Evolutionary conservation across 2,113 vertebrate species (phyloP).

Genomic region (Budorcas taxicolor): DNA sequence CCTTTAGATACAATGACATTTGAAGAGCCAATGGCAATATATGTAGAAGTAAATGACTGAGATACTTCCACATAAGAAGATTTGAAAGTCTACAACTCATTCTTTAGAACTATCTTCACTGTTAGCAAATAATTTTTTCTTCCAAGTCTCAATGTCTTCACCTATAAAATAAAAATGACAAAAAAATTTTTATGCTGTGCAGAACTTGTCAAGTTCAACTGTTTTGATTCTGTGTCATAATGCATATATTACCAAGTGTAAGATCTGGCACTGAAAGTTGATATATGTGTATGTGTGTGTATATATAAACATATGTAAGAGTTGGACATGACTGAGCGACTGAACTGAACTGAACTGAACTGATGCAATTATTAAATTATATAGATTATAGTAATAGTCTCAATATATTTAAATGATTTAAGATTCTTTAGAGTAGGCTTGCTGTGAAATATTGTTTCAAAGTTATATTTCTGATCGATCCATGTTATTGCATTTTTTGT

Average conservation of each 20-base stretch:
- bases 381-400: background rate
- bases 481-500: background rate
- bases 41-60: background rate
- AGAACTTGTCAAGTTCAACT: background rate
- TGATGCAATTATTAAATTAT: background rate
- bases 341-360: background rate
- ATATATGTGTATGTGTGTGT: background rate
- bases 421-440: background rate
- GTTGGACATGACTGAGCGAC: fast-evolving
- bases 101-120: background rate
- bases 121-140: background rate
- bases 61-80: background rate
- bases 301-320: background rate
- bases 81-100: background rate
- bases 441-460: background rate
- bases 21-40: background rate
- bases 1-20: background rate
- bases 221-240: background rate
- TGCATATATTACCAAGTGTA: background rate
- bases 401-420: background rate
- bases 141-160: background rate
- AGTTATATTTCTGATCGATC: background rate
- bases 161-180: background rate
- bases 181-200: background rate
- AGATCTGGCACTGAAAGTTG: background rate